phyloP scores from a whole-genome alignment of 2,113 vertebrate species.

The Choloepus hoffmanni region DNA sequence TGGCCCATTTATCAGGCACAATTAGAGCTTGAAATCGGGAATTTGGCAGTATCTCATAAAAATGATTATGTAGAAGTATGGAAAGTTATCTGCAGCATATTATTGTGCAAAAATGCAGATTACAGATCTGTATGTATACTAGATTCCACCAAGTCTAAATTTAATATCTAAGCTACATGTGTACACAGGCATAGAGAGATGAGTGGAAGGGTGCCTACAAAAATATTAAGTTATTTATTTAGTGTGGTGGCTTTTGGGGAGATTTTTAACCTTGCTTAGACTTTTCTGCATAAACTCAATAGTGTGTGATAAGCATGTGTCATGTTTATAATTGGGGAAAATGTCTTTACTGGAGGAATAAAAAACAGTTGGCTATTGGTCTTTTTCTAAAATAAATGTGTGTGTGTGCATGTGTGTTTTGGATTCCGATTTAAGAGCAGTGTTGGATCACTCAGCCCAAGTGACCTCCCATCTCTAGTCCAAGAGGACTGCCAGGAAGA shows the following conservation, averaged over 20 bases:
- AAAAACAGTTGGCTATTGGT: neutral
- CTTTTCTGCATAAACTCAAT: neutral
- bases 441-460: neutral
- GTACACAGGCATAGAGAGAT: neutral
- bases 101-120: neutral
- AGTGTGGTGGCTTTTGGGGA: neutral
- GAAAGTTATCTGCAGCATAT: neutral
- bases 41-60: neutral
- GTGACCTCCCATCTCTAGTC: neutral
- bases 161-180: neutral
- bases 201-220: neutral
- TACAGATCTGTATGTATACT: neutral
- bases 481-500: neutral
- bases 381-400: neutral
- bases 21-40: neutral
- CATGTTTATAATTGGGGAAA: neutral
- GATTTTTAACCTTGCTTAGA: neutral
- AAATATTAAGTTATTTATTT: neutral
- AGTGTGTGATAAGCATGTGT: neutral
- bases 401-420: neutral
- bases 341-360: neutral
- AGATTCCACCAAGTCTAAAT: neutral
- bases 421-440: neutral
- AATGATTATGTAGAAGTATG: neutral
- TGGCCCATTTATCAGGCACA: neutral